These are phyloP conservation scores for Phylloscopus collybita DNA, from an alignment of 2,797 vertebrate genomes.

Conservation along the genomic window DNA sequence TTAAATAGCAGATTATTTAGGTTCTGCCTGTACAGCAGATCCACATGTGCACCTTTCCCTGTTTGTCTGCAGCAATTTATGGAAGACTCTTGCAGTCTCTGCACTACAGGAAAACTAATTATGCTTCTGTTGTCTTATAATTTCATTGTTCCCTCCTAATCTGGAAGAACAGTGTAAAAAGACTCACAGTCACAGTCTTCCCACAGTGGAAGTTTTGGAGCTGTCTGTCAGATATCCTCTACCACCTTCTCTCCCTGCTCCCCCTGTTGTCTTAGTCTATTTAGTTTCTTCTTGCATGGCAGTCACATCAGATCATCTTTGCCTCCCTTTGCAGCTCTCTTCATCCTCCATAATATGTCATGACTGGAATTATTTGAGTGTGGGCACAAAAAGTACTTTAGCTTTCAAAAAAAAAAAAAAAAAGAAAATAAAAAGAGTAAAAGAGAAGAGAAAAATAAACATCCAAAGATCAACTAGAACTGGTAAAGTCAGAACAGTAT, in stretches of 20 bases:
- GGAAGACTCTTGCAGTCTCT: neutral
- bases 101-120: neutral
- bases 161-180: neutral
- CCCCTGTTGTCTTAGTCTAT: neutral
- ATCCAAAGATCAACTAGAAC: neutral
- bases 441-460: neutral
- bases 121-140: neutral
- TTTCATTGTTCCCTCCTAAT: neutral
- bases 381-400: neutral
- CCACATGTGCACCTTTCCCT: neutral
- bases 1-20: neutral
- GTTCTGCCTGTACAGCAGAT: neutral
- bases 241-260: neutral
- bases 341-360: neutral
- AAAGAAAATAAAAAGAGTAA: neutral
- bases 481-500: neutral
- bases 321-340: neutral
- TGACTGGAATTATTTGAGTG: neutral
- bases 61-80: neutral
- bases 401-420: neutral
- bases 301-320: constrained; percentile 45
- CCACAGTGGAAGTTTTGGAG: neutral
- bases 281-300: neutral
- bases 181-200: neutral
- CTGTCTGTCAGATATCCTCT: constrained; percentile 8